These are phyloP conservation scores for Orthosia gothica DNA, from an alignment of 2,888 invertebrate species.

Conservation along the genomic window DNA sequence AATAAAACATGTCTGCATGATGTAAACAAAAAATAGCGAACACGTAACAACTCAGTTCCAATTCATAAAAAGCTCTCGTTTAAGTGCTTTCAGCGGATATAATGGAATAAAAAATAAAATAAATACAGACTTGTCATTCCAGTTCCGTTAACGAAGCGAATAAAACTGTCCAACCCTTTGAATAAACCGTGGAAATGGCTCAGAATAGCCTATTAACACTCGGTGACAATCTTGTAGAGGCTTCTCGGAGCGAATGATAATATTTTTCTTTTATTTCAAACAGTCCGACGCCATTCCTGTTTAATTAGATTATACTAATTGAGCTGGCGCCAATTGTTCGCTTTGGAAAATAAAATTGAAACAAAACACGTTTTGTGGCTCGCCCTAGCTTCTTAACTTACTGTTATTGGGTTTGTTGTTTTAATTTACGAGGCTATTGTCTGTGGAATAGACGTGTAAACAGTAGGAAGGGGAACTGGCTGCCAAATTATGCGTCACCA, in stretches of 20 bases:
- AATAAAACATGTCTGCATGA: constrained; percentile 42
- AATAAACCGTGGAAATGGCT: constrained; percentile 86
- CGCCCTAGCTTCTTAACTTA: constrained; percentile 65
- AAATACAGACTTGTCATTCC: constrained; percentile 81
- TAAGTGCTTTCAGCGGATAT: constrained; percentile 67
- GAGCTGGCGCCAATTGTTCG: constrained; percentile 78
- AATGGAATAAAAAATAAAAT: constrained; percentile 81
- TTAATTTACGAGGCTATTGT: constrained; percentile 55
- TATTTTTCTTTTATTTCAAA: constrained; percentile 88
- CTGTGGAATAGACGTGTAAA: constrained; percentile 55
- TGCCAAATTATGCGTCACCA: constrained; percentile 50
- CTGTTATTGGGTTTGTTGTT: constrained; percentile 66
- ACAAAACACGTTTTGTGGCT: constrained; percentile 69
- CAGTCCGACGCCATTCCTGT: constrained; percentile 76
- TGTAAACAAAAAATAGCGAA: constrained; percentile 46
- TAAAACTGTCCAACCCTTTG: constrained; percentile 87
- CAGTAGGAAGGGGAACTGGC: constrained; percentile 32
- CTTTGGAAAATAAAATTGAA: constrained; percentile 76
- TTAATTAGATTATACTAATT: constrained; percentile 87
- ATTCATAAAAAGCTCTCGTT: constrained; percentile 58
- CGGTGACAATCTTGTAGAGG: constrained; percentile 85
- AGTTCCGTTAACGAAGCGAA: constrained; percentile 86
- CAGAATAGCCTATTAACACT: constrained; percentile 87
- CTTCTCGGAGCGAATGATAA: constrained; percentile 82
- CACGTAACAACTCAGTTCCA: constrained; percentile 42